A percentile compares a stretch with the other conserved stretches of the same genome.
Evolutionary conservation across 1,140 invertebrate species (phyloP).

Genomic region (Acromyrmex echinatior): DNA sequence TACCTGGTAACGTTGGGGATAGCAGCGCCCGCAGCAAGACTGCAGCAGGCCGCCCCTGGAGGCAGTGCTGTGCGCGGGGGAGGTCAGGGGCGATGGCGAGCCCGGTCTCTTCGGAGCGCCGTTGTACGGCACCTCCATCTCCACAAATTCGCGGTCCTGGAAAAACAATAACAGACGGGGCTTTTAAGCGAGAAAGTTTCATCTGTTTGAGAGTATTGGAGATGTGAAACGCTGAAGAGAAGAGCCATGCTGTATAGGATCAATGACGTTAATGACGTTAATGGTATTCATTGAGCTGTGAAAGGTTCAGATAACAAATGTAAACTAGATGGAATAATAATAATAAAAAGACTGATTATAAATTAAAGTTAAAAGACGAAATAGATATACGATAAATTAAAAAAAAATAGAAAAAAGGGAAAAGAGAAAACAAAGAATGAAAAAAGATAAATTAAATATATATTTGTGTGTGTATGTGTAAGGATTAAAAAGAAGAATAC

Average conservation of each 20-base stretch:
- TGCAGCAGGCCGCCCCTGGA: conserved; percentile 92
- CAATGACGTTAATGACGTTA: neutral
- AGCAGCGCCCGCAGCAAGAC: conserved; percentile 95
- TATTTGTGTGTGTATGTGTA: neutral
- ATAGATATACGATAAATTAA: conserved; percentile 11
- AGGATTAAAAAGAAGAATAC: neutral
- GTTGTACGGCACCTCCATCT: conserved; percentile 97
- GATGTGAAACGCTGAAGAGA: neutral
- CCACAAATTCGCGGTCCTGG: conserved; percentile 98
- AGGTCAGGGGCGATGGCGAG: conserved; percentile 94
- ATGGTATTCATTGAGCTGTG: neutral
- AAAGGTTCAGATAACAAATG: conserved; percentile 2
- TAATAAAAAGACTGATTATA: neutral
- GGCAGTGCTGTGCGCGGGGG: conserved; percentile 94
- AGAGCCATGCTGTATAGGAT: neutral
- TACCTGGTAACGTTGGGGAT: conserved; percentile 96
- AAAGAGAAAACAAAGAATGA: neutral
- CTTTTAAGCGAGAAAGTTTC: neutral
- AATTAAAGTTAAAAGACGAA: neutral
- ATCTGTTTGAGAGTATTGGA: neutral
- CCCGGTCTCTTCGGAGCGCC: conserved; percentile 96
- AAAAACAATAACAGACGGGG: conserved; percentile 61
- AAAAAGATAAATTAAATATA: neutral
- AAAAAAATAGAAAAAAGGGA: neutral
- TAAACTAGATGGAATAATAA: neutral